Percentiles rank a stretch among this genome's conserved stretches.
Conservation (phyloP, 2,113 vertebrate genomes). For the Abramis brama region DNA sequence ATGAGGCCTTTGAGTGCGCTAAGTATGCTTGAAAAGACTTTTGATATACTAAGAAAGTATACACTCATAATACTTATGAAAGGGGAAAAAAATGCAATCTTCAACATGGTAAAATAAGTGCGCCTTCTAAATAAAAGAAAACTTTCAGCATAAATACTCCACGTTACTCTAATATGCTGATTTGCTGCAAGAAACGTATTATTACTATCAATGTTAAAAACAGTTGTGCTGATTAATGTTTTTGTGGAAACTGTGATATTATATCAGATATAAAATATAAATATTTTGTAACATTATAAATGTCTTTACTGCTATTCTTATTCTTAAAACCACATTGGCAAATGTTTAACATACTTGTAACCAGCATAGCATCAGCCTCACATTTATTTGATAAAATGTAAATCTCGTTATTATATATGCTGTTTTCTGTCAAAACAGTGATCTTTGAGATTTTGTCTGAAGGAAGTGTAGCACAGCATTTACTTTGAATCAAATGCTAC, state of each 20-base stretch:
- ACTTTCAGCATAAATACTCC: not conserved
- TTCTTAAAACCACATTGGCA: not conserved
- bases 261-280: too few species aligned
- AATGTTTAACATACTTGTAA: not conserved
- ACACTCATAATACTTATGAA: too few species aligned
- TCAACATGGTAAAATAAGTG: too few species aligned
- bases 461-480: not conserved
- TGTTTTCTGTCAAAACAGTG: not conserved
- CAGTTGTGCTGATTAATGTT: not conserved
- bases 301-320: not conserved
- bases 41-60: too few species aligned
- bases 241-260: not conserved
- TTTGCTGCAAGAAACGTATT: not conserved
- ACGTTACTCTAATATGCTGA: not conserved
- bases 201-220: not conserved
- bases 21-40: not conserved
- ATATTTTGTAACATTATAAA: not conserved
- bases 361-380: not conserved
- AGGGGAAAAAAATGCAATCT: too few species aligned
- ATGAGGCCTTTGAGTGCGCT: not conserved
- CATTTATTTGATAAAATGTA: not conserved
- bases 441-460: not conserved
- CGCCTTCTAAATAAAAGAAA: too few species aligned
- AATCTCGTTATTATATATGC: not conserved
- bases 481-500: not conserved